A percentile compares a stretch with the other conserved stretches of the same genome.
phyloP scores from a whole-genome alignment of 2,797 vertebrate species.

The Tadarida brasiliensis region DNA sequence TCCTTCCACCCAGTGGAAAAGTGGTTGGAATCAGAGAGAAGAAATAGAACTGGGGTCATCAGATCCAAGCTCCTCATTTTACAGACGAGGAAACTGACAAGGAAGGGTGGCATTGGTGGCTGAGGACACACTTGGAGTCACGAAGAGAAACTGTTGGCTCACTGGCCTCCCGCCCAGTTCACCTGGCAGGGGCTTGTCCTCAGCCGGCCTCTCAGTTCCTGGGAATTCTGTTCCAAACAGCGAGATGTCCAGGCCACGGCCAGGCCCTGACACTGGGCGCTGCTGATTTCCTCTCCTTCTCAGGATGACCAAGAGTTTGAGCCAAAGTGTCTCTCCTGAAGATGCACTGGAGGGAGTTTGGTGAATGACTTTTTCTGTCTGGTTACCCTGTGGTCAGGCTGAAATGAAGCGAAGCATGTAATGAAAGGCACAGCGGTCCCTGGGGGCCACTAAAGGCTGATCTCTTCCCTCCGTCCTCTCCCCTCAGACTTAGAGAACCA shows the following conservation, averaged over 20 bases:
- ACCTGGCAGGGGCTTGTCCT: not conserved
- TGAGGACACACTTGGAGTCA: not conserved
- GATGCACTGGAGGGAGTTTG: not conserved
- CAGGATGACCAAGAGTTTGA: not conserved
- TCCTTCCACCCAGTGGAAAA: not conserved
- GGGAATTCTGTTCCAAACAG: not conserved
- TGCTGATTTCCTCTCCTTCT: not conserved
- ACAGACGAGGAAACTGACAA: not conserved
- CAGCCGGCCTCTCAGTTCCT: not conserved
- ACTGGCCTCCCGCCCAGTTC: not conserved
- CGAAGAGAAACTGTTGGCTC: not conserved
- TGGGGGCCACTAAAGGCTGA: accelerated
- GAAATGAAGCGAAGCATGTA: not conserved
- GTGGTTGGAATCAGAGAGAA: not conserved
- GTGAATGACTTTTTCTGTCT: not conserved
- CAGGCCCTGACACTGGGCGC: accelerated
- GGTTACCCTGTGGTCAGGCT: not conserved
- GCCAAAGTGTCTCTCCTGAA: not conserved
- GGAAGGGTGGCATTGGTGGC: not conserved
- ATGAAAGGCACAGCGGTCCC: accelerated
- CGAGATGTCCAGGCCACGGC: not conserved
- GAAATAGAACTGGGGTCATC: not conserved
- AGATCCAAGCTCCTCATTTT: not conserved
- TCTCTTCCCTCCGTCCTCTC: not conserved
- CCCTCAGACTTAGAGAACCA: not conserved